Conservation (phyloP, 2,113 vertebrate genomes). For the Bubo scandiacus region DNA sequence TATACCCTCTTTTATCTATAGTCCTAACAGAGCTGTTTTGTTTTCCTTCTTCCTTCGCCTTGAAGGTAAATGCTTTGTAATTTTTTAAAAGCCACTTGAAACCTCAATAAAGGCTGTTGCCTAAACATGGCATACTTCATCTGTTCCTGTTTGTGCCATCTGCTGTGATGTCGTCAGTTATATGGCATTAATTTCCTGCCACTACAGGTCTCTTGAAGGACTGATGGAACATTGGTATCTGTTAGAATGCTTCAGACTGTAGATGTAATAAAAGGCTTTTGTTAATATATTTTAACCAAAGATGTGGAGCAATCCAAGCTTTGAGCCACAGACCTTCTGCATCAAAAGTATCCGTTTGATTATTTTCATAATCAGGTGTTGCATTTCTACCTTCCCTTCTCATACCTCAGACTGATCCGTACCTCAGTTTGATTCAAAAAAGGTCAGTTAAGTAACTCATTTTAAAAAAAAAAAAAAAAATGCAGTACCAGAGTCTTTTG, state of each 20-base stretch:
- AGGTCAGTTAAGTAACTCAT: conserved; percentile 71
- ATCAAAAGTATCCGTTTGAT: conserved; percentile 69
- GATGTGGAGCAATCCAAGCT: conserved; percentile 85
- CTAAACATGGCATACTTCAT: conserved; percentile 78
- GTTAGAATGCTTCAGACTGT: conserved; percentile 79
- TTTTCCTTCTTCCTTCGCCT: conserved; percentile 68
- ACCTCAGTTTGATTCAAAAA: conserved; percentile 85
- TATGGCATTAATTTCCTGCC: conserved; percentile 77
- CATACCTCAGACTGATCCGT: conserved; percentile 89
- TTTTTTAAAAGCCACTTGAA: conserved; percentile 76
- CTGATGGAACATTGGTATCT: conserved; percentile 75
- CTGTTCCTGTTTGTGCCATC: conserved; percentile 77
- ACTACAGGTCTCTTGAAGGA: conserved; percentile 77
- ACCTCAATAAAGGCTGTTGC: conserved; percentile 83
- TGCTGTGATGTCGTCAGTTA: conserved; percentile 76
- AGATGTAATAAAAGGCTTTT: conserved; percentile 81
- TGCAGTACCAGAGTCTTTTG: conserved; percentile 61
- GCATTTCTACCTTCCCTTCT: conserved; percentile 77
- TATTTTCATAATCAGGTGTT: conserved; percentile 69
- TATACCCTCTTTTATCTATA: conserved; percentile 64
- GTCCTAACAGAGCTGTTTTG: conserved; percentile 67
- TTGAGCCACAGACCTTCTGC: conserved; percentile 73
- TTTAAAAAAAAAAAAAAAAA: neutral
- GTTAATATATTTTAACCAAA: conserved; percentile 90
- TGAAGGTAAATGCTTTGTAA: conserved; percentile 76